Conservation (phyloP, 2,888 invertebrate species). For the Drosophila testacea region DNA sequence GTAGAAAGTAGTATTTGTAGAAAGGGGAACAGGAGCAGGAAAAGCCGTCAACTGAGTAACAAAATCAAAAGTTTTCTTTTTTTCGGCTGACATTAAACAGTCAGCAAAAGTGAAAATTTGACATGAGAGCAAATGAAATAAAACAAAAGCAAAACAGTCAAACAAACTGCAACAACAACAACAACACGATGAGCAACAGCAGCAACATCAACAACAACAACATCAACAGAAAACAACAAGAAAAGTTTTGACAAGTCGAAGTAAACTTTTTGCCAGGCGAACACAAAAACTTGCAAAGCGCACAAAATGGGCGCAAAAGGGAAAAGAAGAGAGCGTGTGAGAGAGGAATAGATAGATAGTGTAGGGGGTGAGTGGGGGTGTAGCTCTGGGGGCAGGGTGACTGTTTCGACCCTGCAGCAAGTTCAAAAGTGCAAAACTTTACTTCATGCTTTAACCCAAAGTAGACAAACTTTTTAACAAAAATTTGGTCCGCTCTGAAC, state of each 20-base stretch:
- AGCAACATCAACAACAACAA: constrained; percentile 25
- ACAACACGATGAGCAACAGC: constrained; percentile 9
- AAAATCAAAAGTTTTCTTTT: constrained; percentile 46
- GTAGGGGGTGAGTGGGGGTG: background rate
- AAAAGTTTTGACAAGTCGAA: constrained; percentile 70
- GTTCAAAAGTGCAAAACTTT: constrained; percentile 77
- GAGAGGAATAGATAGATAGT: constrained; percentile 1
- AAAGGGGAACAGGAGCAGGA: background rate
- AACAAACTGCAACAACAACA: constrained; percentile 34
- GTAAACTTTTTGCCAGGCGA: constrained; percentile 65
- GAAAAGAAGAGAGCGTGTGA: constrained; percentile 11
- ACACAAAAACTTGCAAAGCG: constrained; percentile 58
- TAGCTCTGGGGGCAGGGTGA: background rate
- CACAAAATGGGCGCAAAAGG: constrained; percentile 65
- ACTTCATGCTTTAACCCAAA: constrained; percentile 62
- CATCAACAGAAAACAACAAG: constrained; percentile 41
- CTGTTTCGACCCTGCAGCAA: constrained; percentile 61
- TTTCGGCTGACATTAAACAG: constrained; percentile 71
- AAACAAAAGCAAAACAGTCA: constrained; percentile 58
- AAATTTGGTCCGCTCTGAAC: constrained; percentile 6
- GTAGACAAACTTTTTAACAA: constrained; percentile 33
- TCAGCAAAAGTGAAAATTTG: constrained; percentile 79
- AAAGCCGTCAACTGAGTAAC: constrained; percentile 32
- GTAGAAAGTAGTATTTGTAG: background rate
- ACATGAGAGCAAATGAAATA: constrained; percentile 68